phyloP scores from a whole-genome alignment of 2,797 vertebrate genomes.

The Leuciscus waleckii region DNA sequence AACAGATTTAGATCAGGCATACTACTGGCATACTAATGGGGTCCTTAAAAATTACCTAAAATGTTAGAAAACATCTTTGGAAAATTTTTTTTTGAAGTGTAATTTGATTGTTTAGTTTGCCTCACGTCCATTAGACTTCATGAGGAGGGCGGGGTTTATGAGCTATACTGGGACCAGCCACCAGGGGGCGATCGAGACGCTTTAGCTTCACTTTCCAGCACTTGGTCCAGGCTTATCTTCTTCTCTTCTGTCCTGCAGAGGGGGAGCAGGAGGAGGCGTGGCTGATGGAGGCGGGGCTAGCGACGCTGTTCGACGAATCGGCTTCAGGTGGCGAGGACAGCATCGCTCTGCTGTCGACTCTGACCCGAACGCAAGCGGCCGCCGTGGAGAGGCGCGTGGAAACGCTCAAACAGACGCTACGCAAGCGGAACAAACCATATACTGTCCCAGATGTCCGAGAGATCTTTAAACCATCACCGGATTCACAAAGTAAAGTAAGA shows the following conservation, averaged over 20 bases:
- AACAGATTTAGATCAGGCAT: no score
- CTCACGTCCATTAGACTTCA: no score
- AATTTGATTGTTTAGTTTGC: no score
- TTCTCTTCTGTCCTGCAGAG: constrained; percentile 73
- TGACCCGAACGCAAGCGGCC: constrained; percentile 91
- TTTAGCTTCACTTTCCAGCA: no score
- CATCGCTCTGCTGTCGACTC: constrained; percentile 85
- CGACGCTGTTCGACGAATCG: constrained; percentile 86
- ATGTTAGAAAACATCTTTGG: no score
- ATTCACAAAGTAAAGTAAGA: constrained; percentile 71
- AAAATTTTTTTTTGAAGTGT: no score
- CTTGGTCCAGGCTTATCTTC: neutral
- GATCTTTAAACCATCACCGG: constrained; percentile 87
- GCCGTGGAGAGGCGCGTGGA: constrained; percentile 90
- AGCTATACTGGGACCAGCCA: no score
- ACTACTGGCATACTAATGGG: no score
- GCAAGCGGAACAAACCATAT: constrained; percentile 88
- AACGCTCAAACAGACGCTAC: constrained; percentile 88
- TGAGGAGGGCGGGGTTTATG: no score
- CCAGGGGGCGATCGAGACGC: no score
- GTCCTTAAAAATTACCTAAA: no score
- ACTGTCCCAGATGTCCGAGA: constrained; percentile 94
- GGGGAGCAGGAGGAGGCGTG: constrained; percentile 96
- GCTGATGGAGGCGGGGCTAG: constrained; percentile 92
- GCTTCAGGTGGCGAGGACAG: constrained; percentile 84